phyloP scores from a whole-genome alignment of 2,113 vertebrate genomes.

The Eretmochelys imbricata region DNA sequence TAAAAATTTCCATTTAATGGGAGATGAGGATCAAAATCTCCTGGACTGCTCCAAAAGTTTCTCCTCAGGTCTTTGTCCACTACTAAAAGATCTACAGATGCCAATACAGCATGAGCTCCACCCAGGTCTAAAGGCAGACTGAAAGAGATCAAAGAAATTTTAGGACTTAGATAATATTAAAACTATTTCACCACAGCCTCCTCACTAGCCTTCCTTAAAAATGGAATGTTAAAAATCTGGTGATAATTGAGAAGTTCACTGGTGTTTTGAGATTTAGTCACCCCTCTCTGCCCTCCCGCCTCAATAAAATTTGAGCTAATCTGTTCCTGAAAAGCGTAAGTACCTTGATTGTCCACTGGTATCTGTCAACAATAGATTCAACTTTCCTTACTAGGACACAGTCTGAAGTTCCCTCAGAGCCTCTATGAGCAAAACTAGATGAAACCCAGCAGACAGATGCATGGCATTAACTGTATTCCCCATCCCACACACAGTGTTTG shows the following conservation, averaged over 20 bases:
- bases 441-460: not conserved
- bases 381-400: not conserved
- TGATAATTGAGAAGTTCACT: not conserved
- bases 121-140: not conserved
- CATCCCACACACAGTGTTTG: not conserved
- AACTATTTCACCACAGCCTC: not conserved
- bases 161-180: not conserved
- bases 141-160: not conserved
- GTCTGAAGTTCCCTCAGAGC: not conserved
- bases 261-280: not conserved
- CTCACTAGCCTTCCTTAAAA: not conserved
- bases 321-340: not conserved
- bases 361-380: not conserved
- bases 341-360: not conserved
- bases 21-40: not conserved
- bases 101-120: not conserved
- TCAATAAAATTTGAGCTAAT: not conserved
- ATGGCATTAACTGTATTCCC: not conserved
- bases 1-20: not conserved
- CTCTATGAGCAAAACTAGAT: not conserved
- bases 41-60: rapidly evolving
- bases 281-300: no score
- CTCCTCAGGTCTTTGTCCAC: not conserved
- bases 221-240: not conserved
- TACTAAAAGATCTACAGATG: not conserved